Conservation (phyloP, 2,113 vertebrate genomes). For the Trematocara variabile region DNA sequence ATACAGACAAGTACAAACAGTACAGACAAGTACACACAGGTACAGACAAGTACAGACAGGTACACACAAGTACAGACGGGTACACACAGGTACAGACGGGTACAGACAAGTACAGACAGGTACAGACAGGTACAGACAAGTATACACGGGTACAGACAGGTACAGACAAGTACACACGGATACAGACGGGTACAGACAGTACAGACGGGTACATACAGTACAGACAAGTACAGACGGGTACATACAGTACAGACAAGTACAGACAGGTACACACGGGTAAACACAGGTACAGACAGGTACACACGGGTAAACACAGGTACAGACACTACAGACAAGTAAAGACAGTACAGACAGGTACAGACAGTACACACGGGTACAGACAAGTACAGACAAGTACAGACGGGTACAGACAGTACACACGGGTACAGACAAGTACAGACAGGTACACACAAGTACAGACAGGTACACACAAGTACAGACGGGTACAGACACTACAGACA, state of each 20-base stretch:
- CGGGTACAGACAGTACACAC: fast-evolving
- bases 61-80: too few relatives aligned
- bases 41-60: too few relatives aligned
- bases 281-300: fast-evolving
- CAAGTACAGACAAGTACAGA: fast-evolving
- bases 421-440: fast-evolving
- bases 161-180: fast-evolving
- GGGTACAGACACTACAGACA: fast-evolving
- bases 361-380: too few relatives aligned
- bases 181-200: fast-evolving
- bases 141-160: fast-evolving
- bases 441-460: fast-evolving
- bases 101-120: too few relatives aligned
- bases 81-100: fast-evolving
- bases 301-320: fast-evolving
- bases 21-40: fast-evolving
- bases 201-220: fast-evolving
- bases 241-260: fast-evolving
- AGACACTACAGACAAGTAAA: fast-evolving
- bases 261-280: fast-evolving
- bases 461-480: fast-evolving
- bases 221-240: too few relatives aligned
- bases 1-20: not conserved
- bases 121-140: fast-evolving
- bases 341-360: too few relatives aligned